Evolutionary conservation across 2,113 vertebrate species (phyloP), one percentile per base, ranked within the genome.

Genomic region (Tauraco erythrolophus): DNA sequence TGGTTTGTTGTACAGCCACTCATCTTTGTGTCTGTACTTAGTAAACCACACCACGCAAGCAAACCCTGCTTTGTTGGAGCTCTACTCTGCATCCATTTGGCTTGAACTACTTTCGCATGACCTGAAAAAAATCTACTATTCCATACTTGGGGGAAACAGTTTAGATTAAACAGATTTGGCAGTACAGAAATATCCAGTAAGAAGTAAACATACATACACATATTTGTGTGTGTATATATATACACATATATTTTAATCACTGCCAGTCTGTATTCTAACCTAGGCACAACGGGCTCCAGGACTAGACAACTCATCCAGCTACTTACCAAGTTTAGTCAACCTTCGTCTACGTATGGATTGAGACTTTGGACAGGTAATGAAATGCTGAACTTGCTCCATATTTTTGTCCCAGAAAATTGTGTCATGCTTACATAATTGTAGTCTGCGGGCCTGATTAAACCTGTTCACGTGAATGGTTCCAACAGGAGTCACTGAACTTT

Each of bases 391-490:
- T 92, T 84, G 87, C 35, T 92, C 65, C 61, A 31, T 88, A 80
- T 85, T 95, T 94, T 84, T 85, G 84, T 89, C 84, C 83, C 81
- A 89, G 92, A 72, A 86, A 89, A 89, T 94, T 64, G 60, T 30
- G 1, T 90, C 83, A 68, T 70, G 82, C 69, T 95, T 97, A 75
- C 69, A 57, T 94, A 96, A 96, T 90, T 68, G 39, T 45, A 64
- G 72, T 75, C 91, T 92, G 65, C n/a, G 60, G 64, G 71, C 83
- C 69, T 94, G 94, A 91, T 89, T 94, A 90, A 93, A 88, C 82
- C 28, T 77, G 78, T n/a, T 91, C 58, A 71, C 0, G 2, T 92
- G 88, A 84, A 91, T 68, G 25, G 39, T 70, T 92, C 68, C 51
- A 90, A 57, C 54, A 84, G 68, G 76, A 74, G 53, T n/a, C 54